A percentile compares a stretch with the other conserved stretches of the same genome.
phyloP scores from a whole-genome alignment of 64 coral and sea anemone genomes.

The Actinia equina region DNA sequence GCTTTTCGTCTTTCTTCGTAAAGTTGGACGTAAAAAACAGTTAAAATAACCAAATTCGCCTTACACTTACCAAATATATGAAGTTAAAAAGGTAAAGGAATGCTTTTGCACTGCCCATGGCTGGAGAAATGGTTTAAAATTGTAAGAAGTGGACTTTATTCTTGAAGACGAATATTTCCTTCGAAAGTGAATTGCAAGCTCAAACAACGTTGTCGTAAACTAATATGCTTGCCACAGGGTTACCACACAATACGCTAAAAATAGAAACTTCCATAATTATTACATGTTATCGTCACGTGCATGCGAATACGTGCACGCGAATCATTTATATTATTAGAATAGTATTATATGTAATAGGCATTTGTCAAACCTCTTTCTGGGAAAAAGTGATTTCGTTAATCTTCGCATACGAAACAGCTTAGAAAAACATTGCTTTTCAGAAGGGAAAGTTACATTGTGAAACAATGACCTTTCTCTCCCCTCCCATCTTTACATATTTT shows the following conservation, averaged over 20 bases:
- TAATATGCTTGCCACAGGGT: not conserved
- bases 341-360: not conserved
- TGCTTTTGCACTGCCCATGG: slow-evolving; percentile 73
- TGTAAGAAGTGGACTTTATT: not conserved
- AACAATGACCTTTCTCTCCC: too few relatives aligned
- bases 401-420: too few relatives aligned
- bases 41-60: not conserved
- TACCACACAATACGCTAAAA: not conserved
- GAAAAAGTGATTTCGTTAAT: not conserved
- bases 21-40: not conserved
- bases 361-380: not conserved
- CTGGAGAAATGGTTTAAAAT: not conserved
- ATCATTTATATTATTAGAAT: not conserved
- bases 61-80: slow-evolving; percentile 76
- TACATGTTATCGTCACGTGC: not conserved
- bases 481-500: too few relatives aligned
- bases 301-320: not conserved
- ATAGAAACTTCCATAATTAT: not conserved
- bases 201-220: not conserved
- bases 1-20: not conserved
- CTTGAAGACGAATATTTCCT: not conserved
- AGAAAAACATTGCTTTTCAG: too few relatives aligned
- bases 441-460: too few relatives aligned
- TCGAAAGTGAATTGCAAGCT: not conserved
- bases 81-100: slow-evolving; percentile 81